These are phyloP conservation scores for Drosophila emarginata DNA, from an alignment of 2,888 invertebrate species.

Conservation along the genomic window DNA sequence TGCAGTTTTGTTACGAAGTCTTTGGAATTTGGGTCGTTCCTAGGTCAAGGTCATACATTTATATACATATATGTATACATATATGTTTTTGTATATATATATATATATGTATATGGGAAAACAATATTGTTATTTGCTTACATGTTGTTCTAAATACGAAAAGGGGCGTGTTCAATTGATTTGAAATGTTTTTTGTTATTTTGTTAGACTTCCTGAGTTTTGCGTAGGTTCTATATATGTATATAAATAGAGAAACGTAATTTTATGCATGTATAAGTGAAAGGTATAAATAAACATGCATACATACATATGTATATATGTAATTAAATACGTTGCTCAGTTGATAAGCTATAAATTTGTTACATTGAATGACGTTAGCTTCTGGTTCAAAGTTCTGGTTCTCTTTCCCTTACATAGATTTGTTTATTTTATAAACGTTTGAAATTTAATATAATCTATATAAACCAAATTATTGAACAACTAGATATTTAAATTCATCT, in stretches of 20 bases:
- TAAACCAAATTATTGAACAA: too few species aligned
- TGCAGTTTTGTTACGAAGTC: neutral
- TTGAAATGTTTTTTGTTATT: conserved; percentile 3
- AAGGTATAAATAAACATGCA: too few species aligned
- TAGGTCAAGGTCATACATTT: neutral
- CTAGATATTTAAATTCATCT: too few species aligned
- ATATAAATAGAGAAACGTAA: neutral
- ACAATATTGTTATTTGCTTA: neutral
- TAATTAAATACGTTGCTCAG: neutral
- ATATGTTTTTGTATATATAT: too few species aligned
- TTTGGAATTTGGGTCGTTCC: neutral
- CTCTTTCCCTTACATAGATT: neutral
- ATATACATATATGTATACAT: too few species aligned
- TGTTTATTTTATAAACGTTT: neutral
- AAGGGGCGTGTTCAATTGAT: neutral
- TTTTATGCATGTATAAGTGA: neutral
- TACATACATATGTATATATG: neutral
- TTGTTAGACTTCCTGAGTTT: conserved; percentile 1
- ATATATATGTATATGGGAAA: neutral
- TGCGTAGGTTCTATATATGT: neutral
- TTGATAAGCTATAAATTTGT: neutral
- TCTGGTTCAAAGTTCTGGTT: neutral
- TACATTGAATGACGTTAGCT: neutral
- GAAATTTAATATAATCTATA: neutral
- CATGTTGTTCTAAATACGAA: neutral